These are phyloP conservation scores for Aplochiton taeniatus DNA, from an alignment of 2,797 vertebrate genomes.

Conservation along the genomic window DNA sequence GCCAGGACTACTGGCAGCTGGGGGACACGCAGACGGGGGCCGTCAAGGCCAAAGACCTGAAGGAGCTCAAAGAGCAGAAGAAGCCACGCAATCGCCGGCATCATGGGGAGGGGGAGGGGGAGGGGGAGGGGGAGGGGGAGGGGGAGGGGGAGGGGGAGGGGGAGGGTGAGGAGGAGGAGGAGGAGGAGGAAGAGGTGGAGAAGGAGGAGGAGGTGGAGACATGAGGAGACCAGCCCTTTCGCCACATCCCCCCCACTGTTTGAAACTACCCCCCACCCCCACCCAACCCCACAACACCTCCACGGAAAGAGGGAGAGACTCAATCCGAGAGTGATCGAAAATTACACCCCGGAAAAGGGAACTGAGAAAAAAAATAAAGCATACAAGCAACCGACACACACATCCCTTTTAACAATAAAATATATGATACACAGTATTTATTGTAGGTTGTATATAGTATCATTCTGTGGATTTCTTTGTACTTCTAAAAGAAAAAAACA, in stretches of 20 bases:
- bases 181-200: conserved; percentile 62
- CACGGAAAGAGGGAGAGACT: conserved; percentile 70
- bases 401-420: conserved; percentile 64
- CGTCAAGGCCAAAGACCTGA: conserved; percentile 81
- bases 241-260: conserved; percentile 24
- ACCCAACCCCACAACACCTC: conserved; percentile 17
- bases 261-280: background rate
- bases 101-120: conserved; percentile 71
- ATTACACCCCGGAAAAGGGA: conserved; percentile 55
- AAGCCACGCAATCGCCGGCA: conserved; percentile 94
- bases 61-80: conserved; percentile 94
- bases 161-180: conserved; percentile 76
- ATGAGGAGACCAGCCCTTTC: conserved; percentile 76
- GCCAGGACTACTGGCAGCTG: conserved; percentile 95
- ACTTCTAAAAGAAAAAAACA: conserved; percentile 73
- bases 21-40: conserved; percentile 80
- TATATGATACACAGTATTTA: conserved; percentile 88
- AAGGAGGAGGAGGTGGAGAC: conserved; percentile 73
- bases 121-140: conserved; percentile 81
- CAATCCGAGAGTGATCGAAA: conserved; percentile 55
- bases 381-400: conserved; percentile 39
- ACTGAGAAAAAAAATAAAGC: conserved; percentile 51
- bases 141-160: conserved; percentile 63
- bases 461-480: conserved; percentile 84
- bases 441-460: conserved; percentile 91